Evolutionary conservation across 2,888 invertebrate genomes (phyloP), one percentile per base, ranked within the genome.

Genomic region (Drosophila recens): DNA sequence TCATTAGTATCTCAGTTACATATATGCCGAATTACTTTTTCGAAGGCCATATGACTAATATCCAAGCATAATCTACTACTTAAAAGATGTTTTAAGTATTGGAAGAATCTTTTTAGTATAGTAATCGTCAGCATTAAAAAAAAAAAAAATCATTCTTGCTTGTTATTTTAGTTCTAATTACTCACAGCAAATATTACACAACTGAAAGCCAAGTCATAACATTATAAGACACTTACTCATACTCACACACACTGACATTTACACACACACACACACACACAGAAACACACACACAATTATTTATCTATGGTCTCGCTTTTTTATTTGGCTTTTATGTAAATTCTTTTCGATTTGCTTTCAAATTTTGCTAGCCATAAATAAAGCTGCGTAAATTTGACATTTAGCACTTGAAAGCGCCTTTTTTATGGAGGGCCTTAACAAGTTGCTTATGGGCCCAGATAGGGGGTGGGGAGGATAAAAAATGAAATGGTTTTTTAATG

Each of bases 271-370:
- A 27, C 23, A 49, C 30, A n/a, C n/a, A n/a, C 6, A 13, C 13
- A 36, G 3, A 52, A 2, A 30, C 30, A 6, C n/a, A 46, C 23
- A 43, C 43, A 11, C 30, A 34, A 17, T 9, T 58, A 13, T 57
- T 33, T 61, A 62, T 69, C 36, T 54, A 40, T 30, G 43, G 27
- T 49, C 43, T 33, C 46, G 40, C 46, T 63, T 78, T 73, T 86
- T 82, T 86, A 76, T 67, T 69, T 70, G 30, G 48, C 45, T 67
- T 83, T 69, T 83, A 87, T 77, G 87, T 62, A 69, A 77, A 80
- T 86, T 76, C 52, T 51, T n/a, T 63, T 70, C 58, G 66, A 75
- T 61, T 65, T 80, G 76, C 63, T 49, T 66, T 23, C 49, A 69
- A 75, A 43, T 73, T 64, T 63, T 48, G 58, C 59, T 61, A 56